Percentiles rank a stretch among this genome's conserved stretches.
phyloP scores from a whole-genome alignment of 2,888 invertebrate genomes.

The Clistopyga incitator region DNA sequence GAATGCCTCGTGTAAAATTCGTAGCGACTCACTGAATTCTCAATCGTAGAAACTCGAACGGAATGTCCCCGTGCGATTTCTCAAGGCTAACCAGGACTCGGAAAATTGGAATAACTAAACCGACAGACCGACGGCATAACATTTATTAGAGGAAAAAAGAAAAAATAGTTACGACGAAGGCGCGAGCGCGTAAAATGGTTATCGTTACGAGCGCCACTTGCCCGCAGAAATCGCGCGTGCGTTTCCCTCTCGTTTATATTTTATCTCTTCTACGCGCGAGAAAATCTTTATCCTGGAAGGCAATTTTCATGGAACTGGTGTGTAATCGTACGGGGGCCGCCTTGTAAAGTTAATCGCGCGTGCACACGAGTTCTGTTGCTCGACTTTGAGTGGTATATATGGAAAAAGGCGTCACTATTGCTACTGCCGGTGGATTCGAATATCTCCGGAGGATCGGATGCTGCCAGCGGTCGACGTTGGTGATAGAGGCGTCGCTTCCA shows the following conservation, averaged over 20 bases:
- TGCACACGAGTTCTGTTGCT: constrained; percentile 18
- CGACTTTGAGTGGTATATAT: constrained; percentile 15
- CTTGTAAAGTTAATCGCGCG: constrained; percentile 41
- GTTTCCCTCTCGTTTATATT: constrained; percentile 29
- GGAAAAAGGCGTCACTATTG: neutral
- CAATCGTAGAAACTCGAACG: constrained; percentile 30
- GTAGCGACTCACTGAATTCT: neutral
- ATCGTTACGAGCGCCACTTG: constrained; percentile 28
- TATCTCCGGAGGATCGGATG: constrained; percentile 20
- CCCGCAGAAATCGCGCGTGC: constrained; percentile 28
- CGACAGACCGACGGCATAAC: neutral
- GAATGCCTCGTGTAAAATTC: neutral
- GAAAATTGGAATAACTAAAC: constrained; percentile 31
- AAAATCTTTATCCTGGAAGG: constrained; percentile 51
- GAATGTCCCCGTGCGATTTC: constrained; percentile 18
- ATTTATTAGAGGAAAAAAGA: neutral
- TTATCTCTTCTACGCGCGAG: constrained; percentile 24
- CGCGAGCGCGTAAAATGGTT: constrained; percentile 32
- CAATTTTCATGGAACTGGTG: constrained; percentile 63
- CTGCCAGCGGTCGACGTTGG: constrained; percentile 8
- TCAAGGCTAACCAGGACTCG: constrained; percentile 23
- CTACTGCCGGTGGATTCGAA: constrained; percentile 9
- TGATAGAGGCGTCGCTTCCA: constrained; percentile 60
- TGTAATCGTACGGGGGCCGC: constrained; percentile 40
- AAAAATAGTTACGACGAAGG: constrained; percentile 21